Conservation (phyloP, 2,888 invertebrate species). For the Callosobruchus maculatus region DNA sequence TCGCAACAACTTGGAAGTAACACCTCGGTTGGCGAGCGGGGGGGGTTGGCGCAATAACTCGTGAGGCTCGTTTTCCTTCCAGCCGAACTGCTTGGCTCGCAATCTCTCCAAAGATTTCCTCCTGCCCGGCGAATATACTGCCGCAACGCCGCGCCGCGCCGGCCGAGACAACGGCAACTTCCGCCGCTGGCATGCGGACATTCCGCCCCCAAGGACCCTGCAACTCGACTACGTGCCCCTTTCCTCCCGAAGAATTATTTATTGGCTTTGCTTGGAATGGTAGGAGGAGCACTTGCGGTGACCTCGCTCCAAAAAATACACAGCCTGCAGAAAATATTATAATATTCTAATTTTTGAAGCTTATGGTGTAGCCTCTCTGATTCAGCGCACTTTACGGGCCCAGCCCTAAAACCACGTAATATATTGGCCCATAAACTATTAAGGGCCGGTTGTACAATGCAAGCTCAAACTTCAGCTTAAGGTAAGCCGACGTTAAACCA, state of each 20-base stretch:
- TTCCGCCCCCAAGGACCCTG: neutral
- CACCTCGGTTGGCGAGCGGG: neutral
- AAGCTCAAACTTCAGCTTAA: too few species aligned
- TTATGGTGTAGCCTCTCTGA: too few species aligned
- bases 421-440: too few species aligned
- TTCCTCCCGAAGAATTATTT: neutral
- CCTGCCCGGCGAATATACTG: neutral
- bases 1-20: neutral
- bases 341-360: too few species aligned
- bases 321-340: neutral
- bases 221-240: neutral
- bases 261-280: neutral
- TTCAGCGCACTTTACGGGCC: too few species aligned
- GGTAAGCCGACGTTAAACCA: too few species aligned
- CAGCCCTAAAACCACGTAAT: too few species aligned
- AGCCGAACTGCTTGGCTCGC: neutral
- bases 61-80: neutral
- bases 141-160: neutral
- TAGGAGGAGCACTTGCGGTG: neutral
- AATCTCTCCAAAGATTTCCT: neutral
- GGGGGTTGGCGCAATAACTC: neutral
- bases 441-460: too few species aligned
- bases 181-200: neutral
- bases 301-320: neutral
- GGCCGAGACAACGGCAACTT: neutral